phyloP scores from a whole-genome alignment of 2,888 invertebrate species.

The Pyrochroa serraticornis region DNA sequence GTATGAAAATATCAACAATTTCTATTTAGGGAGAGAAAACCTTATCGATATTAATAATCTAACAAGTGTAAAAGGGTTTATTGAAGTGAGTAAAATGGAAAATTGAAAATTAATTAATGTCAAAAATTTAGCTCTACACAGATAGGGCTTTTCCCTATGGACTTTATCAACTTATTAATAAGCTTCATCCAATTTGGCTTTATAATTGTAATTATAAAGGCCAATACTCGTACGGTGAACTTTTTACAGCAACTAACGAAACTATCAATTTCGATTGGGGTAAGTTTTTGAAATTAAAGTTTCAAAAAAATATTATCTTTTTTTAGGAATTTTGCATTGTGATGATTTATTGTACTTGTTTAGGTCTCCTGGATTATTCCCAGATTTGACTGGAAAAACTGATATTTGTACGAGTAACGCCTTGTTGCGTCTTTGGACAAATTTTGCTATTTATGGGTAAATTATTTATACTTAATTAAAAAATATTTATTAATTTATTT shows the following conservation, averaged over 20 bases:
- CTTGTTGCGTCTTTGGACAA: conserved; percentile 57
- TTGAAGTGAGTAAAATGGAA: conserved; percentile 43
- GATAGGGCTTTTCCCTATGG: conserved; percentile 61
- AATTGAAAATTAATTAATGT: not conserved
- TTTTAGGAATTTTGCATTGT: conserved; percentile 56
- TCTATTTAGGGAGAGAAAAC: conserved; percentile 40
- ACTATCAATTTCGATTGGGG: conserved; percentile 48
- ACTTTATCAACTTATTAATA: conserved; percentile 52
- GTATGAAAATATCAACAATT: conserved; percentile 39
- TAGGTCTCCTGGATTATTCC: conserved; percentile 56
- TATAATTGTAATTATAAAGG: conserved; percentile 61
- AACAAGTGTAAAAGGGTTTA: conserved; percentile 43
- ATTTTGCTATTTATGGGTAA: conserved; percentile 61
- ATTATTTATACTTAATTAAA: conserved; percentile 7
- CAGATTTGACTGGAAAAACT: conserved; percentile 48
- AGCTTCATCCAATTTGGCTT: conserved; percentile 56
- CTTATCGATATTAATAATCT: conserved; percentile 35
- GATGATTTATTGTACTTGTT: conserved; percentile 63
- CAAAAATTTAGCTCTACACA: conserved; percentile 55
- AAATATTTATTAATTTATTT: conserved; percentile 18
- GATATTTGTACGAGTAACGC: conserved; percentile 53
- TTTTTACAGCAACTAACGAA: conserved; percentile 54
- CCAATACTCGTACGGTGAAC: conserved; percentile 53
- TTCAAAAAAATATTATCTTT: not conserved
- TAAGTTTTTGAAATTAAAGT: conserved; percentile 20